These are phyloP conservation scores for Cydia amplana DNA, from an alignment of 1,140 invertebrate genomes.

Conservation along the genomic window DNA sequence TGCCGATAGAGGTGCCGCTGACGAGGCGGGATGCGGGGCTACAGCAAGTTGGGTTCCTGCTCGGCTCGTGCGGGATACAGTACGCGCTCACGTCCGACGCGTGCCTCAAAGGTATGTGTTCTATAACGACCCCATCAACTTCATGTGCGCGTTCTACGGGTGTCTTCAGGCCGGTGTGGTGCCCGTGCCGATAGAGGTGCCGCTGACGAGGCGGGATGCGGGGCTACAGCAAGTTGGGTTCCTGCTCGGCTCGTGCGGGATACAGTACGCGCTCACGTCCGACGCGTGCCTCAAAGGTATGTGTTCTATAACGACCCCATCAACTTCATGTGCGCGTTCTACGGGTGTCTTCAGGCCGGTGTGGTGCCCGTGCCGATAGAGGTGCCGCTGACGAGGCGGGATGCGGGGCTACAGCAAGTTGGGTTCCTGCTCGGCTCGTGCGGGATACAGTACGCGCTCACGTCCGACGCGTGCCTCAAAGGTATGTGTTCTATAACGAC, in stretches of 20 bases:
- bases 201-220: slow-evolving; percentile 96
- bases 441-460: slow-evolving; percentile 95
- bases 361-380: slow-evolving; percentile 99
- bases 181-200: slow-evolving; percentile 99
- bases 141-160: slow-evolving; percentile 98
- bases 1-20: slow-evolving; percentile 98
- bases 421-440: slow-evolving; percentile 98
- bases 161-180: slow-evolving; percentile 98
- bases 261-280: slow-evolving; percentile 97
- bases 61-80: slow-evolving; percentile 96
- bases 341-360: slow-evolving; percentile 98
- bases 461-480: slow-evolving; percentile 98
- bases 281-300: slow-evolving; percentile 97
- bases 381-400: slow-evolving; percentile 96
- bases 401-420: slow-evolving; percentile 98
- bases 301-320: slow-evolving; percentile 91
- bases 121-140: slow-evolving; percentile 96
- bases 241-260: slow-evolving; percentile 96
- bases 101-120: slow-evolving; percentile 91
- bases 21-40: slow-evolving; percentile 97
- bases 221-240: slow-evolving; percentile 99
- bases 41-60: slow-evolving; percentile 98
- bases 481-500: slow-evolving; percentile 87
- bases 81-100: slow-evolving; percentile 99
- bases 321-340: slow-evolving; percentile 98